phyloP scores from a whole-genome alignment of 1,140 invertebrate genomes.

The Achatina immaculata region DNA sequence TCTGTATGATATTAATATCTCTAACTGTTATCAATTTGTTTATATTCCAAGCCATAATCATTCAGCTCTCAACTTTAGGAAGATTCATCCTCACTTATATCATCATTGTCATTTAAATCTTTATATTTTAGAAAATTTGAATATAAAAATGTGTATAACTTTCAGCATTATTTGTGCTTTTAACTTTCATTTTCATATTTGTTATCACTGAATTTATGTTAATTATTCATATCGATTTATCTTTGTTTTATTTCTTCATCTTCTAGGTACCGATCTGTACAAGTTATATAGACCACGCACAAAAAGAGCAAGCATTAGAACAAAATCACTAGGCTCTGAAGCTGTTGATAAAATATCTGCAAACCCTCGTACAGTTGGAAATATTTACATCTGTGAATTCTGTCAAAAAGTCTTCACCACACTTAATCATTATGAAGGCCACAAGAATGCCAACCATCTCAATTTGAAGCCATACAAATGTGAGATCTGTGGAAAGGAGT shows the following conservation, averaged over 20 bases:
- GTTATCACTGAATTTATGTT: no score
- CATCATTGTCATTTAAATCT: no score
- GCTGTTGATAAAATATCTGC: not conserved
- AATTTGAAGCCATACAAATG: conserved; percentile 24
- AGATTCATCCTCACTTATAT: no score
- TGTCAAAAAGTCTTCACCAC: conserved; percentile 15
- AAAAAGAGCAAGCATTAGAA: not conserved
- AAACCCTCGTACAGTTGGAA: not conserved
- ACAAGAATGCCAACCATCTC: conserved; percentile 29
- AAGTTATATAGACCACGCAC: not conserved
- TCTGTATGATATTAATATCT: no score
- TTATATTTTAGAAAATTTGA: no score
- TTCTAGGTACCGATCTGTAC: not conserved
- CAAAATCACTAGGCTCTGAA: not conserved
- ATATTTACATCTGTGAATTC: conserved; percentile 10
- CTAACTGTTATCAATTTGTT: no score
- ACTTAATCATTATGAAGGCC: conserved; percentile 23
- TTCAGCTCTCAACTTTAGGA: no score
- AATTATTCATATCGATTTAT: no score
- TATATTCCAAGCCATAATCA: no score
- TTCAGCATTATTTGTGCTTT: no score
- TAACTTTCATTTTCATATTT: no score
- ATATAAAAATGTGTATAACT: no score
- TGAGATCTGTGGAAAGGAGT: not conserved
- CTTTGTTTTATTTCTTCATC: not conserved